phyloP scores from a whole-genome alignment of 2,113 vertebrate species.

The Madoqua kirkii region DNA sequence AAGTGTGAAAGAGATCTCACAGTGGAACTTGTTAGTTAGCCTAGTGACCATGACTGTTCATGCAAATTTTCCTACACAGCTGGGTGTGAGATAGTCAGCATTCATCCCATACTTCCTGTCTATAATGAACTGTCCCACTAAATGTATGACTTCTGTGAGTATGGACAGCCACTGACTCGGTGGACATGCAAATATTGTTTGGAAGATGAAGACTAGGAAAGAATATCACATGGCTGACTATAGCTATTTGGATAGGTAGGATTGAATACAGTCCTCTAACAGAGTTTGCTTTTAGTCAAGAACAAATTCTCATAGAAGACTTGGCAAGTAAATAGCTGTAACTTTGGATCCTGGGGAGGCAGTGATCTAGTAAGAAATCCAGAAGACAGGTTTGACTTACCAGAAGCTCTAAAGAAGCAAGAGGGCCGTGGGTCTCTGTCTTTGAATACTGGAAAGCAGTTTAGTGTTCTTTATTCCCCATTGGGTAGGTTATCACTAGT shows the following conservation, averaged over 20 bases:
- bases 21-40: background rate
- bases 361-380: background rate
- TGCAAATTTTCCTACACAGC: background rate
- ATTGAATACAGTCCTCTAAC: background rate
- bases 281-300: background rate
- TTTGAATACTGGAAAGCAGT: background rate
- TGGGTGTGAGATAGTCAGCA: background rate
- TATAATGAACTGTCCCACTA: background rate
- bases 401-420: background rate
- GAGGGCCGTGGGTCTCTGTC: background rate
- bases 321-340: background rate
- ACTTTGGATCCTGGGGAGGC: background rate
- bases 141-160: background rate
- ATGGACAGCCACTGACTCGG: background rate
- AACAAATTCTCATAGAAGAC: background rate
- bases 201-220: background rate
- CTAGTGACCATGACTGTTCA: background rate
- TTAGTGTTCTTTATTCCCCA: background rate
- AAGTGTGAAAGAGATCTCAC: background rate
- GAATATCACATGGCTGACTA: background rate
- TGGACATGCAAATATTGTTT: background rate
- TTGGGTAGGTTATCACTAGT: background rate
- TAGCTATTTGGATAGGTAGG: background rate
- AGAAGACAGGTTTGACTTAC: background rate
- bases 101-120: background rate